These are phyloP conservation scores for Drosophila lacertosa DNA, from an alignment of 1,140 invertebrate species.

Conservation along the genomic window DNA sequence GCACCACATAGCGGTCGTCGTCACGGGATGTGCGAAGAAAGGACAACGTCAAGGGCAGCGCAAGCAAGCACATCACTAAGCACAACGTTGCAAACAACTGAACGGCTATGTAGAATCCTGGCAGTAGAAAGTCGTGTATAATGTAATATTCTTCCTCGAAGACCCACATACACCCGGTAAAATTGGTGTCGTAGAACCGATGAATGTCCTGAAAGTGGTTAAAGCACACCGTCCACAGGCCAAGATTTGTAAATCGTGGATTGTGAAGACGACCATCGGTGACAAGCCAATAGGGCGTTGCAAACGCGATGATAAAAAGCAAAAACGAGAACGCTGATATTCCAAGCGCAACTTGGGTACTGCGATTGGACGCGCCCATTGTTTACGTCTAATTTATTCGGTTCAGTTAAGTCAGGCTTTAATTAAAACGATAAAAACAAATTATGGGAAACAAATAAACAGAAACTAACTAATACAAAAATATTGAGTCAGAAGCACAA, in stretches of 20 bases:
- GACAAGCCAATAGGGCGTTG: slow-evolving; percentile 96
- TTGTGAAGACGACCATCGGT: slow-evolving; percentile 92
- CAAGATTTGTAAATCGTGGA: slow-evolving; percentile 92
- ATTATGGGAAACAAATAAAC: slow-evolving; percentile 4
- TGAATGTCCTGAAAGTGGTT: slow-evolving; percentile 92
- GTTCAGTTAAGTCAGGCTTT: slow-evolving; percentile 2
- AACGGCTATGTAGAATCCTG: slow-evolving; percentile 95
- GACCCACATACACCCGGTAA: slow-evolving; percentile 95
- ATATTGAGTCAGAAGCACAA: slow-evolving; percentile 38
- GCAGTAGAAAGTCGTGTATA: slow-evolving; percentile 91
- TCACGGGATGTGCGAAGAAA: slow-evolving; percentile 91
- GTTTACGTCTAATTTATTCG: not conserved
- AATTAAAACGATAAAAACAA: slow-evolving; percentile 2
- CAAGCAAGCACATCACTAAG: slow-evolving; percentile 90
- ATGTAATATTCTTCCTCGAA: slow-evolving; percentile 97
- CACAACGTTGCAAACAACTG: slow-evolving; percentile 96
- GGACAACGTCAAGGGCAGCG: slow-evolving; percentile 88
- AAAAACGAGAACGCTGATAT: slow-evolving; percentile 89
- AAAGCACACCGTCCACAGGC: slow-evolving; percentile 97
- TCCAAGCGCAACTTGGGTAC: slow-evolving; percentile 88
- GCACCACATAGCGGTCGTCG: slow-evolving; percentile 90
- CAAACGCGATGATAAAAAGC: slow-evolving; percentile 93
- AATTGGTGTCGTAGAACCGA: slow-evolving; percentile 90
- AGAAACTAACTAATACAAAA: slow-evolving; percentile 28
- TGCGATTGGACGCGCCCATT: slow-evolving; percentile 87